Evolutionary conservation across 2,113 vertebrate genomes (phyloP).

Genomic region (Mastomys coucha): DNA sequence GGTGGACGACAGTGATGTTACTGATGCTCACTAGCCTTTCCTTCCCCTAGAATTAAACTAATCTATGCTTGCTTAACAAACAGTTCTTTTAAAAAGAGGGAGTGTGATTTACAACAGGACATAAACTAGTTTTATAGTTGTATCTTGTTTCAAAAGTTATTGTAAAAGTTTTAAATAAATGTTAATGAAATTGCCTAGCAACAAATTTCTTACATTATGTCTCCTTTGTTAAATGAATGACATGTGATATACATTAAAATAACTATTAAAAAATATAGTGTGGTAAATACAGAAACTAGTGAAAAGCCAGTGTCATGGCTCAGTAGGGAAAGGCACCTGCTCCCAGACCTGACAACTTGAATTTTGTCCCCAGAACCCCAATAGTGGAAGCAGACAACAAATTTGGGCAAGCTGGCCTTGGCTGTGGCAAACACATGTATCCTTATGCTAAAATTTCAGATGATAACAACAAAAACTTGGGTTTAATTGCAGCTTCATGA

Average conservation of each 20-base stretch:
- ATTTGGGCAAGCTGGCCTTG: no score
- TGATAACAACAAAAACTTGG: not conserved
- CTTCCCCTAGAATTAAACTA: not conserved
- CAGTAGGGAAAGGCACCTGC: not conserved
- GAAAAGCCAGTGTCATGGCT: not conserved
- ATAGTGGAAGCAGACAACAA: not conserved
- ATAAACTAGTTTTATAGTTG: not conserved
- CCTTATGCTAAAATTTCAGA: no score
- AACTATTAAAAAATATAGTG: not conserved
- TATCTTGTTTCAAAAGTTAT: not conserved
- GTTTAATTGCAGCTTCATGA: constrained; percentile 91
- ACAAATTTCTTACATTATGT: not conserved
- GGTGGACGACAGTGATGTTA: not conserved
- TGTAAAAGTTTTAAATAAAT: not conserved
- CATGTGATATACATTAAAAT: not conserved
- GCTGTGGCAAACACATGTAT: not conserved
- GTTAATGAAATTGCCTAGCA: not conserved
- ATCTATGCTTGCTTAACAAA: not conserved
- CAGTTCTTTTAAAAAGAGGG: not conserved
- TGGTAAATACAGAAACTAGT: not conserved
- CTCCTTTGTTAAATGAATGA: not conserved
- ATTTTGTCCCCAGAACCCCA: not conserved
- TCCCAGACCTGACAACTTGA: not conserved
- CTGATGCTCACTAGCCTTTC: not conserved
- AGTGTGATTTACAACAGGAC: not conserved